A percentile compares a stretch with the other conserved stretches of the same genome.
Conservation (phyloP, 92 coral and sea anemone genomes). For the Galaxea fascicularis region DNA sequence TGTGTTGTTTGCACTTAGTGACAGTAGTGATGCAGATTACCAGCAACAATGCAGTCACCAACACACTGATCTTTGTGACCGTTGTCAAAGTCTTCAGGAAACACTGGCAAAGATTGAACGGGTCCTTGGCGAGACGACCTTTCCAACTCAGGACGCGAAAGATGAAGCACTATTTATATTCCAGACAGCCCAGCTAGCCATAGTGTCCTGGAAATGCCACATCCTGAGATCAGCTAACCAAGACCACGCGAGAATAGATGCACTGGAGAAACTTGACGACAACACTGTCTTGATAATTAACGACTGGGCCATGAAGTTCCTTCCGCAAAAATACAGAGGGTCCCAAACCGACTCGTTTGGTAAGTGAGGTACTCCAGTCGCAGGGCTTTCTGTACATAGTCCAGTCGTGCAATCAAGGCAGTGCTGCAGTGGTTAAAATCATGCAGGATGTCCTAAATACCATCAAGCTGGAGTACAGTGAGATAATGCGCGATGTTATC, state of each 20-base stretch:
- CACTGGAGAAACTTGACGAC: slow-evolving; percentile 21
- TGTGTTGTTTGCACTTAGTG: slow-evolving; percentile 33
- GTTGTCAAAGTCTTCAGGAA: slow-evolving; percentile 8
- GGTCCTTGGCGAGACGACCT: slow-evolving; percentile 1
- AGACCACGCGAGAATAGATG: slow-evolving; percentile 57
- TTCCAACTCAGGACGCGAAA: slow-evolving; percentile 32
- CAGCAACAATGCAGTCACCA: slow-evolving; percentile 22
- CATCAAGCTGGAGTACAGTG: slow-evolving; percentile 34
- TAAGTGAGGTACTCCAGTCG: slow-evolving; percentile 39
- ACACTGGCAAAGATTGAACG: slow-evolving; percentile 11
- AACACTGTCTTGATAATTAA: too few relatives aligned
- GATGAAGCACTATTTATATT: slow-evolving; percentile 56
- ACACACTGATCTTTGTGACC: slow-evolving; percentile 19
- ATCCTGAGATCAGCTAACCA: slow-evolving; percentile 38
- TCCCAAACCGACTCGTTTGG: slow-evolving; percentile 66
- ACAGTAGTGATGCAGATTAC: slow-evolving; percentile 7
- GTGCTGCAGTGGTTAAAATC: slow-evolving; percentile 36
- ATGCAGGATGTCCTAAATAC: slow-evolving; percentile 47
- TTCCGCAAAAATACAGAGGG: slow-evolving; percentile 53
- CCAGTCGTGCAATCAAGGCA: slow-evolving; percentile 50
- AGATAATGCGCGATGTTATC: slow-evolving; percentile 49
- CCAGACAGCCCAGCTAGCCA: slow-evolving; percentile 47
- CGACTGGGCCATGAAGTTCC: slow-evolving; percentile 54
- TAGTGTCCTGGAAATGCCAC: slow-evolving; percentile 58
- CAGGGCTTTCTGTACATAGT: slow-evolving; percentile 44